Evolutionary conservation across 1,140 invertebrate species (phyloP).

Genomic region (Andricus grossulariae): DNA sequence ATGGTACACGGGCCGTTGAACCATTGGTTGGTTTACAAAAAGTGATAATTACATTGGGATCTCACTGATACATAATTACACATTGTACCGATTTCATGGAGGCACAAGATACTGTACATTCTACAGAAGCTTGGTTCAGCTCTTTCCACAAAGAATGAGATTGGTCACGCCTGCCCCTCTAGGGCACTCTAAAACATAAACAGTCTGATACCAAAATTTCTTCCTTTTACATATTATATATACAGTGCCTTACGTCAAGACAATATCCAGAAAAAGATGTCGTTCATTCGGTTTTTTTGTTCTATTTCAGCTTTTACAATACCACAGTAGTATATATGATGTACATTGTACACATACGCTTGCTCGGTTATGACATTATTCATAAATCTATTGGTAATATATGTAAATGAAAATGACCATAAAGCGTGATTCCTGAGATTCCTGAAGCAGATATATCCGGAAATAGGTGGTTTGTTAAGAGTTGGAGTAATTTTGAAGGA

Average conservation of each 20-base stretch:
- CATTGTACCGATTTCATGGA: constrained; percentile 41
- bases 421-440: constrained; percentile 23
- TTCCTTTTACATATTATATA: too few relatives aligned
- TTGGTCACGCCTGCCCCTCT: constrained; percentile 60
- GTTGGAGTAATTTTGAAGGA: constrained; percentile 26
- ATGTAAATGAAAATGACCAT: background rate
- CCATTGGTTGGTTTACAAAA: background rate
- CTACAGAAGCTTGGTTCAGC: constrained; percentile 47
- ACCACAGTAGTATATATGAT: background rate
- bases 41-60: background rate
- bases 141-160: constrained; percentile 69
- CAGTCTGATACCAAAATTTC: background rate
- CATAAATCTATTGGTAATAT: background rate
- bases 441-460: constrained; percentile 16
- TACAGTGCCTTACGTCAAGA: constrained; percentile 32
- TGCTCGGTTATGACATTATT: too few relatives aligned
- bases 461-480: constrained; percentile 15
- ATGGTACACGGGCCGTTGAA: background rate
- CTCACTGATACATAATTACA: constrained; percentile 9
- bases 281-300: background rate
- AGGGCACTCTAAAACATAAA: constrained; percentile 42
- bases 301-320: background rate
- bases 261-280: constrained; percentile 27
- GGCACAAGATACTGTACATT: constrained; percentile 29
- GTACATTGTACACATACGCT: background rate